Evolutionary conservation across 2,113 vertebrate species (phyloP).

Genomic region (Amphilophus citrinellus): DNA sequence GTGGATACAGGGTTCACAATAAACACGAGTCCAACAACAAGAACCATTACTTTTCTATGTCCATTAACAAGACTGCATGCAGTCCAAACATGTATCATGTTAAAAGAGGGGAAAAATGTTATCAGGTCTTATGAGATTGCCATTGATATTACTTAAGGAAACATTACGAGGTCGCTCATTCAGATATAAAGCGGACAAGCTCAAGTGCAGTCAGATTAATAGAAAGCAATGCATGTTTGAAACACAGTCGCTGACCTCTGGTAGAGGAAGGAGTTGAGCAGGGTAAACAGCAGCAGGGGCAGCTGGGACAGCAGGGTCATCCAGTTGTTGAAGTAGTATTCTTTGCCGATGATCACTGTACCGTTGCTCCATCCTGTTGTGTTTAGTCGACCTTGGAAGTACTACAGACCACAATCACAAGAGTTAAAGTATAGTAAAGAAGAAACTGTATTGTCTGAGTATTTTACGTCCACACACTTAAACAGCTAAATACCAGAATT

Average conservation of each 20-base stretch:
- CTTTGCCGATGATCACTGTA: constrained; percentile 43
- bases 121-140: background rate
- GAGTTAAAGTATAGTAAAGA: background rate
- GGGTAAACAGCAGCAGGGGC: constrained; percentile 89
- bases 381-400: constrained; percentile 85
- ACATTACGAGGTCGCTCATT: background rate
- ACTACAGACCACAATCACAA: constrained; percentile 71
- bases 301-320: constrained; percentile 91
- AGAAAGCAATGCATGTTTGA: background rate
- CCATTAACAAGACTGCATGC: background rate
- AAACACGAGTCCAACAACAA: no score
- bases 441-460: no score
- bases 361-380: constrained; percentile 60
- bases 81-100: background rate
- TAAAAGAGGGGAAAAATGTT: background rate
- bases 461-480: no score
- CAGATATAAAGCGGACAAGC: background rate
- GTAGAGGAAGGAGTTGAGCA: constrained; percentile 92
- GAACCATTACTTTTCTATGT: background rate
- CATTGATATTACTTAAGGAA: background rate
- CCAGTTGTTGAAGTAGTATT: constrained; percentile 91
- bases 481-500: no score
- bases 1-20: background rate
- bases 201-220: background rate
- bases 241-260: constrained; percentile 79